Conservation (phyloP, 2,797 vertebrate genomes). For the Yasuhikotakia modesta region DNA sequence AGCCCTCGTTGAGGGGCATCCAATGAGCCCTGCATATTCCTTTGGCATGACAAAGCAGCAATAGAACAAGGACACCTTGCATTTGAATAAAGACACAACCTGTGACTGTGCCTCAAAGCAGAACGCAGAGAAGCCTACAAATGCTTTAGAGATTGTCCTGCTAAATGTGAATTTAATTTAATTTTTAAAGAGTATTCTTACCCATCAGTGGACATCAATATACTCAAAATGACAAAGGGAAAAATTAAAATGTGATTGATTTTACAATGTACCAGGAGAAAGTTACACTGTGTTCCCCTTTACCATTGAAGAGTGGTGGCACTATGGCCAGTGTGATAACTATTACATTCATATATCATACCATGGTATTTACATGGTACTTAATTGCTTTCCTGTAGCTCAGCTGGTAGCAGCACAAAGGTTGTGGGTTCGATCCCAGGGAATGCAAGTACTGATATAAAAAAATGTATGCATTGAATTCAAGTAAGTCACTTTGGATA, state of each 20-base stretch:
- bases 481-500: too few relatives aligned
- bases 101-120: slow-evolving; percentile 6
- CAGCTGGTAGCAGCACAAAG: too few relatives aligned
- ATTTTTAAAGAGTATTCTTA: slow-evolving; percentile 12
- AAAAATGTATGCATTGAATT: too few relatives aligned
- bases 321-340: neutral
- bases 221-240: neutral
- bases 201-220: neutral
- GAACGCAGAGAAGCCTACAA: neutral
- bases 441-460: too few relatives aligned
- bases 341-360: neutral
- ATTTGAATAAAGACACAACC: slow-evolving; percentile 24
- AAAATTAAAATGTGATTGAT: slow-evolving; percentile 3
- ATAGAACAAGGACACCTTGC: slow-evolving; percentile 42
- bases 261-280: neutral
- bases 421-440: too few relatives aligned
- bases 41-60: slow-evolving; percentile 26
- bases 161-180: neutral
- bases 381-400: too few relatives aligned
- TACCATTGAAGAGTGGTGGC: neutral
- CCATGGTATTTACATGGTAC: too few relatives aligned
- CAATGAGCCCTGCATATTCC: slow-evolving; percentile 15
- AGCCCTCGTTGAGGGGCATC: slow-evolving; percentile 8
- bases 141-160: neutral
- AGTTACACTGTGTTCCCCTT: neutral